These are phyloP conservation scores for Chrysina gloriosa DNA, from an alignment of 2,888 invertebrate genomes.

Conservation along the genomic window DNA sequence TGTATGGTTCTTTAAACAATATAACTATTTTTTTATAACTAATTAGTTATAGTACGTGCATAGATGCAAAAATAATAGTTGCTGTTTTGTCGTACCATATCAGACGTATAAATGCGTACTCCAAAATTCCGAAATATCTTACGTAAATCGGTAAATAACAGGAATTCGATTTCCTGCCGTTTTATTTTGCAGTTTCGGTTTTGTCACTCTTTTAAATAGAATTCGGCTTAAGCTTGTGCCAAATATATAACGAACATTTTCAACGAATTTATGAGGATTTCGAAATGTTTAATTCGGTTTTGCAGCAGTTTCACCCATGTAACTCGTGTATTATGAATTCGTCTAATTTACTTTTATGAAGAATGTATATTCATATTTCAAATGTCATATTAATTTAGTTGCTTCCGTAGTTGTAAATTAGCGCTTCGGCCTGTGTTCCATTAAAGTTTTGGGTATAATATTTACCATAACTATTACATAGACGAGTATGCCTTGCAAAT, in stretches of 20 bases:
- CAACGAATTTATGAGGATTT: background rate
- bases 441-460: background rate
- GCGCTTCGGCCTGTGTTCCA: background rate
- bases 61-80: no score
- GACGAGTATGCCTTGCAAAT: background rate
- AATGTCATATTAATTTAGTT: slow-evolving; percentile 16
- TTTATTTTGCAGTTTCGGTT: background rate
- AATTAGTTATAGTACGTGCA: background rate
- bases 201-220: slow-evolving; percentile 31
- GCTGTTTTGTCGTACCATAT: background rate
- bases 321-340: no score
- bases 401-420: slow-evolving; percentile 19
- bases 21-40: no score
- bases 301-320: no score
- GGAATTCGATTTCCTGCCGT: background rate
- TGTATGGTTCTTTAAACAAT: no score
- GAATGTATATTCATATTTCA: background rate
- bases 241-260: background rate
- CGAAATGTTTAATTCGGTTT: background rate
- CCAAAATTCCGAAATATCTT: background rate
- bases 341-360: background rate
- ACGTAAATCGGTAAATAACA: background rate
- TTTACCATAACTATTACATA: background rate
- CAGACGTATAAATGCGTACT: background rate
- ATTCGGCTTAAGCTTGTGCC: background rate